Evolutionary conservation across 2,113 vertebrate species (phyloP), one percentile per base, ranked within the genome.

Genomic region (Seriola quinqueradiata): DNA sequence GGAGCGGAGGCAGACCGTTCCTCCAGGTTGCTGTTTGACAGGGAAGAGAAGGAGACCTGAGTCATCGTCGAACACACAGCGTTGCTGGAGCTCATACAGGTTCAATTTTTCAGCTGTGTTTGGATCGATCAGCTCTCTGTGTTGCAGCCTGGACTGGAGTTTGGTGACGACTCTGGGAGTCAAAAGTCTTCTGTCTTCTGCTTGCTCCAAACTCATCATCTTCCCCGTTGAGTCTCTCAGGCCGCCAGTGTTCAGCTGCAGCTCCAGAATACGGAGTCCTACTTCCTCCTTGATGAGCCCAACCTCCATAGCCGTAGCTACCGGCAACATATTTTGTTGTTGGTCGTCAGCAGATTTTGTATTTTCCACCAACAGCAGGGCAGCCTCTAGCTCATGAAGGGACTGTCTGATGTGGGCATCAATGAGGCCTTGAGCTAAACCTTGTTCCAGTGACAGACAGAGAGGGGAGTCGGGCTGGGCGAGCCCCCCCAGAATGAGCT

Each of bases 101-200:
- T 79, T 86, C 8, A 97, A 81, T 67, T 96, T 97, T 88, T 98
- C 97, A 8, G 97, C 97, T 4, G 97, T 97, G 90, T 96, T 98
- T 68, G 98, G 98, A 89, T 99, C 98, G 44, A 99, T 96, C 84
- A 99, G 92, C 73, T 96, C 94, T 84, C 90, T 95, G 3, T 67
- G 87, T 38, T 89, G 90, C 7, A 92, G 92, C 77, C 93, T 88
- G 38, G 94, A 91, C 5, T 95, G 71, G 25, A 99, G 93, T 13
- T 95, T 95, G 74, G 90, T 82, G 78, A 92, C 44, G 21, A 95
- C 88, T 59, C 88, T 81, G 0, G 89, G 73, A 32, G 93, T 85
- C 48, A 98, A 88, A 11, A 97, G 93, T 46, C 77, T 87, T 73
- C 79, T 89, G 28, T 94, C 92, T 72, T 95, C 86, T 0, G 96